phyloP scores from a whole-genome alignment of 2,888 invertebrate species.

The Pyrochroa serraticornis region DNA sequence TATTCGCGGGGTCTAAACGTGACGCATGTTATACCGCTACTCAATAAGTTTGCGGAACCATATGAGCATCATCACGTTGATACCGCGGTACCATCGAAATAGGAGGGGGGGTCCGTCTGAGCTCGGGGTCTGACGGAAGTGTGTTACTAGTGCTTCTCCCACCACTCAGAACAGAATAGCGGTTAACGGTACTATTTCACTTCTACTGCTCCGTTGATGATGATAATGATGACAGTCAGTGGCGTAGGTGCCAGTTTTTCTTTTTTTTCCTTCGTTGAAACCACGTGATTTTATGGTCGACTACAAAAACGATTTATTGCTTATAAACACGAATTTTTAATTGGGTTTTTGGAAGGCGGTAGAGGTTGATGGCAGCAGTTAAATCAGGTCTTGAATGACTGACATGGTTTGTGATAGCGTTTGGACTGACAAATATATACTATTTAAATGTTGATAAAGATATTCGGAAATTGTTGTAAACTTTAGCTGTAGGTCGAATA shows the following conservation, averaged over 20 bases:
- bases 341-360: too few species aligned
- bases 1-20: slow-evolving; percentile 24
- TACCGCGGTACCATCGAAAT: slow-evolving; percentile 27
- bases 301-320: slow-evolving; percentile 4
- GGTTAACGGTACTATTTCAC: slow-evolving; percentile 52
- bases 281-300: slow-evolving; percentile 9
- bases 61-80: slow-evolving; percentile 25
- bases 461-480: too few species aligned
- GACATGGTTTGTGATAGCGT: too few species aligned
- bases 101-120: slow-evolving; percentile 30
- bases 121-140: slow-evolving; percentile 44
- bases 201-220: slow-evolving; percentile 43
- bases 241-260: slow-evolving; percentile 13
- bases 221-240: slow-evolving; percentile 20
- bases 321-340: too few species aligned
- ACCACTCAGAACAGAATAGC: slow-evolving; percentile 40
- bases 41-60: slow-evolving; percentile 24
- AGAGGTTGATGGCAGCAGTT: too few species aligned
- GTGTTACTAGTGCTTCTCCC: slow-evolving; percentile 42
- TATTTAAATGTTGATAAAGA: too few species aligned
- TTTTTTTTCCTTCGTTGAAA: neutral
- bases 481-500: too few species aligned
- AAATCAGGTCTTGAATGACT: too few species aligned
- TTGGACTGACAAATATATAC: too few species aligned
- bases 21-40: slow-evolving; percentile 39